Conservation (phyloP, 2,797 vertebrate species). For the Enteromius unitaeniatus region DNA sequence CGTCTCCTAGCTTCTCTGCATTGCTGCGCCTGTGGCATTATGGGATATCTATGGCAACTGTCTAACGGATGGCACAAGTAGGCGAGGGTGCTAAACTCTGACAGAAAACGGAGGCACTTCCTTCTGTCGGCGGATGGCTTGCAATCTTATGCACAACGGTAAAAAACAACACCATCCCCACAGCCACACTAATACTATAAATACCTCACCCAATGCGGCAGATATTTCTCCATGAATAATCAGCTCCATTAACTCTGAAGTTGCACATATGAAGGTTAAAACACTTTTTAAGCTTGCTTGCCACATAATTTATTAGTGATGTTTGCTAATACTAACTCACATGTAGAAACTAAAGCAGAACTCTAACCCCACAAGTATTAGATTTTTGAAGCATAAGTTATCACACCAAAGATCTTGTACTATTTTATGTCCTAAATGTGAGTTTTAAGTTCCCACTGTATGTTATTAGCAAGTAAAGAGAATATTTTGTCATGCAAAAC, state of each 20-base stretch:
- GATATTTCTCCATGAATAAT: not conserved
- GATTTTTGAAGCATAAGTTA: not conserved
- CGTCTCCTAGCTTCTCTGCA: slow-evolving; percentile 33
- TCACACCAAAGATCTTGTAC: not conserved
- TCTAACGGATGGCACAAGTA: slow-evolving; percentile 75
- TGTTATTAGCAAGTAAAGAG: not conserved
- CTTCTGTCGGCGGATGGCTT: slow-evolving; percentile 30
- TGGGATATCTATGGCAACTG: slow-evolving; percentile 80
- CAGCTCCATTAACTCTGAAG: not conserved
- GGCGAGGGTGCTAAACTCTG: slow-evolving; percentile 74
- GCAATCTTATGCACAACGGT: slow-evolving; percentile 11
- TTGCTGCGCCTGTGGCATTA: slow-evolving; percentile 44
- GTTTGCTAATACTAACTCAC: not conserved
- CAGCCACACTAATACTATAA: slow-evolving; percentile 18
- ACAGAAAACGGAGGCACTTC: slow-evolving; percentile 52
- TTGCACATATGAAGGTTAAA: not conserved
- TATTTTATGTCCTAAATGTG: not conserved
- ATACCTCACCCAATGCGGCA: not conserved
- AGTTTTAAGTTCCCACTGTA: not conserved
- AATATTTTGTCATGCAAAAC: not conserved
- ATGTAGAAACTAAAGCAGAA: not conserved
- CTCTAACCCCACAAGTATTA: not conserved
- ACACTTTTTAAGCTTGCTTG: not conserved
- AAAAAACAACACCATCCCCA: slow-evolving; percentile 10
- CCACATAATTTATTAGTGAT: not conserved